Percentiles rank a stretch among this genome's conserved stretches.
Conservation (phyloP, 2,797 vertebrate species). For the Urophycis tenuis region DNA sequence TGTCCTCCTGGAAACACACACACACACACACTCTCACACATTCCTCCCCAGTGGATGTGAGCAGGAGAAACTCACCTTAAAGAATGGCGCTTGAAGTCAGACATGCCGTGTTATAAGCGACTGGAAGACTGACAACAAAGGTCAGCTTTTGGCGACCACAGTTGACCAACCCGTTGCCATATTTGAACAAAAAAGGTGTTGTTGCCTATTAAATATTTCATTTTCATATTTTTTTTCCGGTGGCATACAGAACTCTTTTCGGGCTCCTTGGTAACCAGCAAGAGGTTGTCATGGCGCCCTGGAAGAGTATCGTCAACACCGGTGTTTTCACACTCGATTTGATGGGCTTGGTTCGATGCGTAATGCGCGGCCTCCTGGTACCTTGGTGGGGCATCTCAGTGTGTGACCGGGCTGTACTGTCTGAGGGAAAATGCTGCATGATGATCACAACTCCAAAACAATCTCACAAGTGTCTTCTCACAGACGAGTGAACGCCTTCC, state of each 20-base stretch:
- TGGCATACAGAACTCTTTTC: not conserved
- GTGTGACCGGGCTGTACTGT: not conserved
- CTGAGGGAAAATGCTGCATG: not conserved
- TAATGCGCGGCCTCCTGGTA: not conserved
- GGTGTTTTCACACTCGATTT: not conserved
- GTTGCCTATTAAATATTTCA: too few relatives aligned
- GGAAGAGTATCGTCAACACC: not conserved
- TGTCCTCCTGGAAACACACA: not conserved
- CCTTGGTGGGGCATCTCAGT: not conserved
- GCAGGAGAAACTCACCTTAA: constrained; percentile 14
- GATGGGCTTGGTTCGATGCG: not conserved
- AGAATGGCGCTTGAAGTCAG: not conserved
- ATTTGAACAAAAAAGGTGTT: too few relatives aligned
- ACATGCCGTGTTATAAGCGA: not conserved
- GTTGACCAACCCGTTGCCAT: too few relatives aligned
- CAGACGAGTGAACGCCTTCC: not conserved
- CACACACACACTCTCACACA: too few relatives aligned
- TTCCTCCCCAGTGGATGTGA: constrained; percentile 1
- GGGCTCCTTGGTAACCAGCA: not conserved
- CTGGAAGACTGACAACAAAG: not conserved
- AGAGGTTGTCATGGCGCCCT: not conserved
- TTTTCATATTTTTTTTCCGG: not conserved
- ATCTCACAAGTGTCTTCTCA: not conserved
- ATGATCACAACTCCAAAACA: not conserved
- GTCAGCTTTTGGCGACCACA: not conserved